Percentiles rank a stretch among this genome's conserved stretches.
phyloP scores from a whole-genome alignment of 2,888 invertebrate genomes.

The Acronicta aceris region DNA sequence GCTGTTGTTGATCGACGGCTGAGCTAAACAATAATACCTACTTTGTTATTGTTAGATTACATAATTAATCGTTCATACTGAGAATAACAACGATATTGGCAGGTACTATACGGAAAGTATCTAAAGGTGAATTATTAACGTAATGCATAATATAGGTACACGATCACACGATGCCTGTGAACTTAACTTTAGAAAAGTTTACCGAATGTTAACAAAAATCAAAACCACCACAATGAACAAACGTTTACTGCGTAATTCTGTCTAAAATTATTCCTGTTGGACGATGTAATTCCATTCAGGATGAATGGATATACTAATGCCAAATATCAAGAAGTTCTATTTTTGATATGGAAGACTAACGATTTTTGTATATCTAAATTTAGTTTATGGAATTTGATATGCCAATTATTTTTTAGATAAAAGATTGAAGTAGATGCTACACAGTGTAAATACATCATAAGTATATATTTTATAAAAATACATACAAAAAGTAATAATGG shows the following conservation, averaged over 20 bases:
- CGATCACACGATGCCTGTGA: not conserved
- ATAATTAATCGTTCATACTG: no score
- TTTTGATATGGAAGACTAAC: slow-evolving; percentile 89
- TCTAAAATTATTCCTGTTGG: slow-evolving; percentile 49
- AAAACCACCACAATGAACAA: slow-evolving; percentile 13
- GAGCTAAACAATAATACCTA: no score
- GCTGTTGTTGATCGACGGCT: no score
- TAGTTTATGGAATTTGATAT: slow-evolving; percentile 88
- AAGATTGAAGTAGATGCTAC: slow-evolving; percentile 82
- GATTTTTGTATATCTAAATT: slow-evolving; percentile 81
- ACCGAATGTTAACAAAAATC: slow-evolving; percentile 38
- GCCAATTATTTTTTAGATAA: slow-evolving; percentile 84
- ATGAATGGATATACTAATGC: slow-evolving; percentile 58
- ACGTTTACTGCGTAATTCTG: slow-evolving; percentile 19
- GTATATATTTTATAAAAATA: slow-evolving; percentile 89
- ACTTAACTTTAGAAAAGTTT: not conserved
- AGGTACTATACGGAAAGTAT: no score
- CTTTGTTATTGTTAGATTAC: no score
- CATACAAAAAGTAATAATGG: slow-evolving; percentile 81
- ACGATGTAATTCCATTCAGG: slow-evolving; percentile 48
- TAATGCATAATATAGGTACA: not conserved
- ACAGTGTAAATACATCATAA: slow-evolving; percentile 83
- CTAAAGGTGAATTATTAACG: not conserved
- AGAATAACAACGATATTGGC: no score
- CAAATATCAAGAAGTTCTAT: slow-evolving; percentile 80